Percentiles rank a stretch among this genome's conserved stretches.
Conservation (phyloP, 2,113 vertebrate genomes). For the Crocuta crocuta region DNA sequence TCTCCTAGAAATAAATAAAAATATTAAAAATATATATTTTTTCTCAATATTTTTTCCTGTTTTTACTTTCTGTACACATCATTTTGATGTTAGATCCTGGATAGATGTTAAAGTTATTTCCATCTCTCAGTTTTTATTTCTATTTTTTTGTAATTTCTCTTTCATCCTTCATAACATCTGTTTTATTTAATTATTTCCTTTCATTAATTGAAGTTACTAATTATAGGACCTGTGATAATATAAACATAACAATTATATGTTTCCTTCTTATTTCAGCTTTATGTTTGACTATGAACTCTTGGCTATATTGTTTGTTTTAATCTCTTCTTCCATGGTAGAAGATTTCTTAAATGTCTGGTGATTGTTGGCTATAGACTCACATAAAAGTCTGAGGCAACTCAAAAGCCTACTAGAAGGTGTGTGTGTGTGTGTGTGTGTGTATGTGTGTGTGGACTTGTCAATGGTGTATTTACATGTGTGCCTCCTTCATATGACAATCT, state of each 20-base stretch:
- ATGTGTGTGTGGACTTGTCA: background rate
- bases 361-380: background rate
- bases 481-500: background rate
- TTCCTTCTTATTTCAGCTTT: background rate
- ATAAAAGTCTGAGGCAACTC: background rate
- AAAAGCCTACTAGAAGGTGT: background rate
- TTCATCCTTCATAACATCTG: background rate
- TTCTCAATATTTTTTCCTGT: background rate
- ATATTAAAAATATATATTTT: background rate
- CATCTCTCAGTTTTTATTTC: background rate
- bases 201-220: background rate
- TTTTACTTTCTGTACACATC: background rate
- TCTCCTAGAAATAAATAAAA: no score
- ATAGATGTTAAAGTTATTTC: background rate
- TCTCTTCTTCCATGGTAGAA: background rate
- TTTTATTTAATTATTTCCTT: background rate
- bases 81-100: background rate
- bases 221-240: background rate
- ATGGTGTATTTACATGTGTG: background rate
- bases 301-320: background rate
- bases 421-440: rapidly evolving
- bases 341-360: background rate
- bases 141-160: background rate
- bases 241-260: background rate
- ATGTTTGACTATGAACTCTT: background rate